phyloP scores from a whole-genome alignment of 2,797 vertebrate species.

The Limnodromus scolopaceus region DNA sequence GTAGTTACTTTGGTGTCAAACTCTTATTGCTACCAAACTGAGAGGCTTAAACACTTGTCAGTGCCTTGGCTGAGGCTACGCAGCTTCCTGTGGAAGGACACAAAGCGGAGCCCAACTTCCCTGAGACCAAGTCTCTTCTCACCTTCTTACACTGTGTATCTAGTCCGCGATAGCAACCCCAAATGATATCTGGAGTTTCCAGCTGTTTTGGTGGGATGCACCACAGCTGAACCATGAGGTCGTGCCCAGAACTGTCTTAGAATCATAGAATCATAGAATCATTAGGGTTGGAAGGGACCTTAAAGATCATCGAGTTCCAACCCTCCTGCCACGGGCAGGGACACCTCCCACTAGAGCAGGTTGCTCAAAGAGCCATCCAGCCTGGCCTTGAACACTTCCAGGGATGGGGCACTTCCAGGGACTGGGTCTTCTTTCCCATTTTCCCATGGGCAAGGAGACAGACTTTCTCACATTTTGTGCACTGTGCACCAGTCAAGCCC shows the following conservation, averaged over 20 bases:
- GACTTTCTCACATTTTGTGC: not conserved
- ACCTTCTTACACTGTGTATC: fast-evolving
- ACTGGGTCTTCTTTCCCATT: not conserved
- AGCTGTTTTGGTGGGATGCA: not conserved
- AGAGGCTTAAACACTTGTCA: not conserved
- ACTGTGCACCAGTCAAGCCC: not conserved
- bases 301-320: too few relatives aligned
- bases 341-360: too few relatives aligned
- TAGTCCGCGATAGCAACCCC: not conserved
- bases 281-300: too few relatives aligned
- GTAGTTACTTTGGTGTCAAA: not conserved
- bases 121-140: not conserved
- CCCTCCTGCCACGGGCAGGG: too few relatives aligned
- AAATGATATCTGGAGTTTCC: not conserved
- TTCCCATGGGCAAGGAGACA: not conserved
- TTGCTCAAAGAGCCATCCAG: too few relatives aligned
- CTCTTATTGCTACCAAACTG: not conserved
- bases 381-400: too few relatives aligned
- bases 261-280: too few relatives aligned
- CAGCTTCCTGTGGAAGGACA: not conserved
- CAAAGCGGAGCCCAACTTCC: not conserved
- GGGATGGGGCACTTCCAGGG: too few relatives aligned
- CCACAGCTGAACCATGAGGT: not conserved
- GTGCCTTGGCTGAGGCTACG: not conserved
- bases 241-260: not conserved